phyloP scores from a whole-genome alignment of 2,113 vertebrate genomes.

The Salvelinus fontinalis region DNA sequence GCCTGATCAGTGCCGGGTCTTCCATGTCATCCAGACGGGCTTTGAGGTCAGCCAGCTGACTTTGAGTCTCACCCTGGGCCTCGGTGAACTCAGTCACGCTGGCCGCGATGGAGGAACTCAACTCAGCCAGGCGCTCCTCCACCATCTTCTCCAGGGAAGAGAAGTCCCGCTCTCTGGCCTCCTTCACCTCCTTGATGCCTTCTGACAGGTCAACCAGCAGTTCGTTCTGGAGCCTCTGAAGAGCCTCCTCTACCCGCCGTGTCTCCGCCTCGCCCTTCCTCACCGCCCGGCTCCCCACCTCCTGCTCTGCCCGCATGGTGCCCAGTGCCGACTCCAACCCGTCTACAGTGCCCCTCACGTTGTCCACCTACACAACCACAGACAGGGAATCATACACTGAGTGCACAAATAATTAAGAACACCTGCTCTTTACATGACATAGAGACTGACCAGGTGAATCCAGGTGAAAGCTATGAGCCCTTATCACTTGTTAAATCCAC shows the following conservation, averaged over 20 bases:
- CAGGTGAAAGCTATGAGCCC: too few species aligned
- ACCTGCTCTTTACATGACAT: too few species aligned
- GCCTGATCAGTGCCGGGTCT: slow-evolving; percentile 63
- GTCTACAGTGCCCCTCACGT: slow-evolving; percentile 76
- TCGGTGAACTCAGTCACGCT: slow-evolving; percentile 86
- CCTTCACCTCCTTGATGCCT: slow-evolving; percentile 87
- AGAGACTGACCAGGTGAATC: too few species aligned
- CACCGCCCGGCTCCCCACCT: slow-evolving; percentile 76
- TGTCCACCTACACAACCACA: slow-evolving; percentile 74
- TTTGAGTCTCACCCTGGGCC: slow-evolving; percentile 84
- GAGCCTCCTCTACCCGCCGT: slow-evolving; percentile 84
- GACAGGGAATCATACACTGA: background rate
- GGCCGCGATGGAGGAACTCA: slow-evolving; percentile 87
- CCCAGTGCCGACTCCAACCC: slow-evolving; percentile 82
- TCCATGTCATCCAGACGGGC: slow-evolving; percentile 76
- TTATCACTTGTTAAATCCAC: too few species aligned
- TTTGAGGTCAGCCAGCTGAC: slow-evolving; percentile 83
- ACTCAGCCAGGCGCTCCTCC: slow-evolving; percentile 88
- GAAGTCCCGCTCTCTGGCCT: slow-evolving; percentile 86
- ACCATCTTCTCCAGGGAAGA: slow-evolving; percentile 88
- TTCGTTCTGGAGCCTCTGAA: slow-evolving; percentile 92
- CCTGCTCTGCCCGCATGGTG: slow-evolving; percentile 81
- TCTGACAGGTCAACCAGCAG: slow-evolving; percentile 87
- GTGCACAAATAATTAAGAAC: too few species aligned
- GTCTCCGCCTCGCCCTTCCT: slow-evolving; percentile 84